Evolutionary conservation across 2,113 vertebrate species (phyloP).

Genomic region (Polyodon spathula): DNA sequence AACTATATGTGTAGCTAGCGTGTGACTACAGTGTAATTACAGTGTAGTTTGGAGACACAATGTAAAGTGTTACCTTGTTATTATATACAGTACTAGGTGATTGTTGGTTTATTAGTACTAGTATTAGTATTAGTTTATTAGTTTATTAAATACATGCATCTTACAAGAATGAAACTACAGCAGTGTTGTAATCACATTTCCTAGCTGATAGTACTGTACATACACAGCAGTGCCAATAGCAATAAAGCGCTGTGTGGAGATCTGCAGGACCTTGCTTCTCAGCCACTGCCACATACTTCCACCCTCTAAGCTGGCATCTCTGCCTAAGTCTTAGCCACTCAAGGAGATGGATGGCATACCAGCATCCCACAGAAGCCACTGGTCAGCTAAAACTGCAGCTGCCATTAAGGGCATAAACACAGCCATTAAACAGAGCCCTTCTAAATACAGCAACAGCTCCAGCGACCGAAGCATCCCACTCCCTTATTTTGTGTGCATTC

Average conservation of each 20-base stretch:
- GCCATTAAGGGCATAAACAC: neutral
- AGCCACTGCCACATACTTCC: constrained; percentile 25
- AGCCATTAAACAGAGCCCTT: constrained; percentile 4
- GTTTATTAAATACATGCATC: too few relatives aligned
- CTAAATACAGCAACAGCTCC: constrained; percentile 9
- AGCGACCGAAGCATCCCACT: neutral
- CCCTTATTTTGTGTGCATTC: constrained; percentile 5
- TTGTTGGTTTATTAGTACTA: too few relatives aligned
- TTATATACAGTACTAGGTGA: too few relatives aligned
- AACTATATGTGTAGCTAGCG: too few relatives aligned
- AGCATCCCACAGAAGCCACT: constrained; percentile 35
- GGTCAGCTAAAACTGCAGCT: constrained; percentile 36
- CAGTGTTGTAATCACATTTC: too few relatives aligned
- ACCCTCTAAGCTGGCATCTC: constrained; percentile 18
- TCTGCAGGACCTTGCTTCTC: constrained; percentile 14
- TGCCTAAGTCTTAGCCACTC: constrained; percentile 27
- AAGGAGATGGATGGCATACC: constrained; percentile 44
- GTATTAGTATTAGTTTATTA: too few relatives aligned
- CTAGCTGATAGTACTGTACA: too few relatives aligned
- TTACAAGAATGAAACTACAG: too few relatives aligned
- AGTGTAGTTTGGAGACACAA: too few relatives aligned
- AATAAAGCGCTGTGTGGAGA: neutral
- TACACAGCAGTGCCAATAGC: too few relatives aligned
- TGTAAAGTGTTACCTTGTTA: too few relatives aligned
- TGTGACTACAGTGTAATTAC: too few relatives aligned